A percentile compares a stretch with the other conserved stretches of the same genome.
Conservation (phyloP, 2,113 vertebrate genomes). For the Excalfactoria chinensis region DNA sequence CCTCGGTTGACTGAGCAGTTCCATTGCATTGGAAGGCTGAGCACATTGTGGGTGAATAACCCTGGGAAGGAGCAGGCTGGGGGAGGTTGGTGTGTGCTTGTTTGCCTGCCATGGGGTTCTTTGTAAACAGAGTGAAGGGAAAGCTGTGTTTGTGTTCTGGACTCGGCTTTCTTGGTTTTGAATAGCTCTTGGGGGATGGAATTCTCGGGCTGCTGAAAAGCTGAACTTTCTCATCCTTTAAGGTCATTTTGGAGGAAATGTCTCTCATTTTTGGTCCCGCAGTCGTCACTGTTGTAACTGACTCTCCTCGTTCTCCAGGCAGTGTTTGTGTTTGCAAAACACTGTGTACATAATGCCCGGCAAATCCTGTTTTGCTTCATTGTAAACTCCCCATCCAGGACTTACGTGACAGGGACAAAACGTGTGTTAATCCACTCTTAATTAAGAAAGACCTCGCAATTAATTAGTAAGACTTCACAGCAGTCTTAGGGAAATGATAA, state of each 20-base stretch:
- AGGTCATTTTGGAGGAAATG: conserved; percentile 70
- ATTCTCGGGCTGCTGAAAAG: conserved; percentile 25
- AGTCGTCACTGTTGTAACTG: conserved; percentile 10
- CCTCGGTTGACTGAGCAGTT: not conserved
- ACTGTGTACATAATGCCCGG: not conserved
- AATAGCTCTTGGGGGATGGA: conserved; percentile 33
- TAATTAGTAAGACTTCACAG: not conserved
- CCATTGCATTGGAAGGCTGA: not conserved
- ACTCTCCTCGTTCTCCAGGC: conserved; percentile 34
- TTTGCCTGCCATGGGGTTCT: not conserved
- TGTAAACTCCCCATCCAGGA: not conserved
- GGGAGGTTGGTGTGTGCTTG: not conserved
- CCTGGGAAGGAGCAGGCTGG: not conserved
- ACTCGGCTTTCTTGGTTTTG: not conserved
- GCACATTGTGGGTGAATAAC: not conserved
- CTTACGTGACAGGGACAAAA: not conserved
- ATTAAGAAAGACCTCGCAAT: not conserved
- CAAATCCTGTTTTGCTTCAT: not conserved
- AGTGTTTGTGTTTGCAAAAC: not conserved
- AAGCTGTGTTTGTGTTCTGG: not conserved
- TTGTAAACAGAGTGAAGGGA: not conserved
- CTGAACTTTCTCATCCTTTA: conserved; percentile 74
- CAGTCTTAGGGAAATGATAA: not conserved
- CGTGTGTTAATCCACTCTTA: not conserved
- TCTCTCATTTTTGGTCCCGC: conserved; percentile 55